Evolutionary conservation across 1,140 invertebrate species (phyloP), one percentile per base, ranked within the genome.

Genomic region (Micrasema minimum): DNA sequence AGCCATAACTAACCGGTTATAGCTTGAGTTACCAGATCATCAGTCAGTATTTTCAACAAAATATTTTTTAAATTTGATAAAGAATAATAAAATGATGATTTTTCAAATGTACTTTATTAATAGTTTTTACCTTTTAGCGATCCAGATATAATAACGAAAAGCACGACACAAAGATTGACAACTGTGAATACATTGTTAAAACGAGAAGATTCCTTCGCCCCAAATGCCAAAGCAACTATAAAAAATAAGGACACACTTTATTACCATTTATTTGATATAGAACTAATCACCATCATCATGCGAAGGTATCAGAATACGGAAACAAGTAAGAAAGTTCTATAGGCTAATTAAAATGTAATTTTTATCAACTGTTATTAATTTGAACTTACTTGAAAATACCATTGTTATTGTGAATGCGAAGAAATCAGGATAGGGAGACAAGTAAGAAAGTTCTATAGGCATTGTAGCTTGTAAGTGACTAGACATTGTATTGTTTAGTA

Each of bases 131-230:
- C 87, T 82, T 93, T 92, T 46, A 93, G 88, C 0, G 88, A 85
- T 22, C 94, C 94, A 75, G 89, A 90, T 65, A 96, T 87, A 16
- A 96, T 89, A n/a, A 95, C 90, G 79, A 93, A 94, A 0, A 90
- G 74, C 5, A 96, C 89, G 3, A 96, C 92, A 18, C 87, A 83
- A n/a, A 96, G 80, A 81, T 96, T 97, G n/a, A 96, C 79, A 0
- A 87, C 81, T 0, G 94, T 96, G 69, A 96, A 92, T 50, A 96
- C 83, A 76, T 93, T 96, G 79, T 96, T 96, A 57, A 94, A 88
- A 65, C 87, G 83, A 0, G 93, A 89, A 0, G 94, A 96, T 77
- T 95, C 92, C 78, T 94, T 94, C 14, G 95, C 89, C 31, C 94
- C 95, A 76, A 93, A 88, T 3, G 91, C 89, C 22, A 96, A 80